These are phyloP conservation scores for Tapirus terrestris DNA, from an alignment of 2,113 vertebrate genomes.

Conservation along the genomic window DNA sequence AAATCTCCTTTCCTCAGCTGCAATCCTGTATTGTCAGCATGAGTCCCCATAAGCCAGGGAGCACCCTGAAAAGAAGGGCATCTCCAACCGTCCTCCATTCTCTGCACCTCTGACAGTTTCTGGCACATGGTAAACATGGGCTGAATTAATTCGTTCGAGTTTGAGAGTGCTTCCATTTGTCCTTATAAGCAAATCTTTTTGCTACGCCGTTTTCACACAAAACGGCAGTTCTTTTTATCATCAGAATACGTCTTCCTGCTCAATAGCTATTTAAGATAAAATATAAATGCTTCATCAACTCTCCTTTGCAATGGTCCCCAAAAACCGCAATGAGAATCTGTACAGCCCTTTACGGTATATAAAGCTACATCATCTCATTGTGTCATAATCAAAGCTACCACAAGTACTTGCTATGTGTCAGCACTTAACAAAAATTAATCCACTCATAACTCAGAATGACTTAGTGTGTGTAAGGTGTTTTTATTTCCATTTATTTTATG, in stretches of 20 bases:
- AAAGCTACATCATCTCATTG: neutral
- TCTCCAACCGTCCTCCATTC: neutral
- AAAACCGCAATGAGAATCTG: neutral
- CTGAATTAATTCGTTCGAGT: fast-evolving
- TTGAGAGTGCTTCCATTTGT: neutral
- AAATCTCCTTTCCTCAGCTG: neutral
- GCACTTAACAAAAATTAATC: neutral
- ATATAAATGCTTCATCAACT: neutral
- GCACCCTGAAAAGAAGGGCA: neutral
- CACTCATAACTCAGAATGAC: neutral
- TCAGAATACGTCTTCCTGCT: neutral
- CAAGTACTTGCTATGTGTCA: neutral
- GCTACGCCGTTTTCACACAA: neutral
- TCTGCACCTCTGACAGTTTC: neutral
- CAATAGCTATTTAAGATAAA: neutral
- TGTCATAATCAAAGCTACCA: neutral
- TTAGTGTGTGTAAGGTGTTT: neutral
- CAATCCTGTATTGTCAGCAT: fast-evolving
- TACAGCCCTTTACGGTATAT: neutral
- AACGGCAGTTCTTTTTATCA: neutral
- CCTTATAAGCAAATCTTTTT: neutral
- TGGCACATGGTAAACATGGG: neutral
- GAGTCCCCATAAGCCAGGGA: no score
- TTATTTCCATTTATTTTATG: neutral
- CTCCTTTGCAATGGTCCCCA: neutral